Conservation (phyloP, 2,888 invertebrate genomes). For the Sinelater perroti region DNA sequence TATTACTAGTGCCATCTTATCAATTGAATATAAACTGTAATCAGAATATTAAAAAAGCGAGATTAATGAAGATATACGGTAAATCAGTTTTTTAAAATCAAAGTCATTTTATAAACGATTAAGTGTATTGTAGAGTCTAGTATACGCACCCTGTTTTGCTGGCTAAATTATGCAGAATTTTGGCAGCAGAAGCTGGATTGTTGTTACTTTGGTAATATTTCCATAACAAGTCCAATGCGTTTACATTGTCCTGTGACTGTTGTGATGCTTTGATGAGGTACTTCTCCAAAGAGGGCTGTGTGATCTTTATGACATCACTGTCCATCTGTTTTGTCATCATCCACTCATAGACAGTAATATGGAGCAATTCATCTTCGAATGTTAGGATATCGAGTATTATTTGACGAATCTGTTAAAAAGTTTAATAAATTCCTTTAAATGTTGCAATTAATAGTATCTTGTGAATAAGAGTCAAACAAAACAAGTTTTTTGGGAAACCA, state of each 20-base stretch:
- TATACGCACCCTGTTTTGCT: slow-evolving; percentile 71
- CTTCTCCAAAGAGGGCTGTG: slow-evolving; percentile 77
- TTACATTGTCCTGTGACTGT: slow-evolving; percentile 63
- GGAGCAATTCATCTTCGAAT: slow-evolving; percentile 85
- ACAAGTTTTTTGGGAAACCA: too few relatives aligned
- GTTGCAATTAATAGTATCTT: slow-evolving; percentile 5
- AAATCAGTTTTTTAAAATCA: too few relatives aligned
- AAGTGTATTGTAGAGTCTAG: not conserved
- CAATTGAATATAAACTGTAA: too few relatives aligned
- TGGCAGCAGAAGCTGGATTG: slow-evolving; percentile 92
- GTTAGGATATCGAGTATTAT: slow-evolving; percentile 74
- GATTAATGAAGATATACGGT: too few relatives aligned
- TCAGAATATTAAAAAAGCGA: too few relatives aligned
- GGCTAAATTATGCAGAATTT: slow-evolving; percentile 87
- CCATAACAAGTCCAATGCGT: slow-evolving; percentile 86
- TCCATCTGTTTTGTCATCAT: slow-evolving; percentile 80
- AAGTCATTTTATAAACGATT: too few relatives aligned
- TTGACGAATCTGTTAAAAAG: slow-evolving; percentile 63
- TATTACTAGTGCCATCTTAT: too few relatives aligned
- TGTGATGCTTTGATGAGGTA: slow-evolving; percentile 73
- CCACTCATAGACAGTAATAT: slow-evolving; percentile 94
- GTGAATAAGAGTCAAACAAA: not conserved
- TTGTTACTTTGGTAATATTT: slow-evolving; percentile 93
- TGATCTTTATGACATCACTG: slow-evolving; percentile 72
- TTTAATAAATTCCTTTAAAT: not conserved